Evolutionary conservation across 1,140 invertebrate species (phyloP).

Genomic region (Diploscapter pachys): DNA sequence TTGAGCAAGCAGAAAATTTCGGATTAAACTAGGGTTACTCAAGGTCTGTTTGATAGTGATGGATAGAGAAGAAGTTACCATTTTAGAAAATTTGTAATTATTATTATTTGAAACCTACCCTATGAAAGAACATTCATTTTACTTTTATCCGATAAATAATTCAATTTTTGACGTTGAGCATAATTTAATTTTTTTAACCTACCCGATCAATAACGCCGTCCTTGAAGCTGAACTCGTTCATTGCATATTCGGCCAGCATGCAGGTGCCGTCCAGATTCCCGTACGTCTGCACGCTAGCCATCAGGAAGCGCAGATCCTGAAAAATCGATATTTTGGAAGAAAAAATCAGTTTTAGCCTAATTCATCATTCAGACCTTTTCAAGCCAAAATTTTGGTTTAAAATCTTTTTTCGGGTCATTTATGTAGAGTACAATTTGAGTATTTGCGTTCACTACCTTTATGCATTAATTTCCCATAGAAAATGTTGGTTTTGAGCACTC

Average conservation of each 20-base stretch:
- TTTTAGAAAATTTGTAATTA: too few relatives aligned
- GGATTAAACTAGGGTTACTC: too few relatives aligned
- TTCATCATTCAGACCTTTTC: too few relatives aligned
- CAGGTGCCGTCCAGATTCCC: slow-evolving; percentile 34
- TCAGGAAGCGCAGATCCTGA: slow-evolving; percentile 25
- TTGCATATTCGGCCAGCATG: slow-evolving; percentile 32
- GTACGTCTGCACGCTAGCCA: slow-evolving; percentile 37
- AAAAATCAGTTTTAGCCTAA: too few relatives aligned
- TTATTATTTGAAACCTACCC: too few relatives aligned
- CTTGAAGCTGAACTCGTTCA: slow-evolving; percentile 31
- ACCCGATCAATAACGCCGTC: slow-evolving; percentile 33
- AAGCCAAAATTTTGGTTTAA: not conserved
- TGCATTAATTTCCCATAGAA: not conserved
- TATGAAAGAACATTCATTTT: too few relatives aligned
- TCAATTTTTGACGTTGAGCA: too few relatives aligned
- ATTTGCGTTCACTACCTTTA: not conserved
- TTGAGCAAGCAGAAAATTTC: too few relatives aligned
- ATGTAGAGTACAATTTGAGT: not conserved
- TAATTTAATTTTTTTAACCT: too few relatives aligned
- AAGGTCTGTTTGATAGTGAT: too few relatives aligned
- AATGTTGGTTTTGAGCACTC: not conserved
- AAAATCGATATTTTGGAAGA: not conserved
- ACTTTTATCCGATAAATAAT: too few relatives aligned
- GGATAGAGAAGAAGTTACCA: too few relatives aligned
- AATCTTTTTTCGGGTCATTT: not conserved